Percentiles rank a stretch among this genome's conserved stretches.
Evolutionary conservation across 2,888 invertebrate genomes (phyloP).

Genomic region (Eristalis intricaria): DNA sequence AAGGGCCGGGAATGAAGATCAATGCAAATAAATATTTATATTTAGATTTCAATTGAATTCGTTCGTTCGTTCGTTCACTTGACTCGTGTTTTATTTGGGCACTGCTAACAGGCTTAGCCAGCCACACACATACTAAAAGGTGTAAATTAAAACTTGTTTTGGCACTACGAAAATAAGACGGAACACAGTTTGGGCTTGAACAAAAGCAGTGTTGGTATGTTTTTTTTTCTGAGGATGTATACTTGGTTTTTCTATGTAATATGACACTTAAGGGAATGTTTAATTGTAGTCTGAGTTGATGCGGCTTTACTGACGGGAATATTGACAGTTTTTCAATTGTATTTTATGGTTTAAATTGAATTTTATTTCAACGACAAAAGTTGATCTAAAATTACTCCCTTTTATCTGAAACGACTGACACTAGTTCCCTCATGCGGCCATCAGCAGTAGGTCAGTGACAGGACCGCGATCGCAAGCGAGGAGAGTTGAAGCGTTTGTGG

Average conservation of each 20-base stretch:
- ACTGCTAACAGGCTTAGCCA: constrained; percentile 69
- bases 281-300: neutral
- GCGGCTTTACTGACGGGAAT: neutral
- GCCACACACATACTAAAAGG: constrained; percentile 68
- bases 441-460: constrained; percentile 63
- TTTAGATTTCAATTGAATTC: constrained; percentile 30
- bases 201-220: constrained; percentile 60
- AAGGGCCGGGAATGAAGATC: constrained; percentile 18
- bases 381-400: constrained; percentile 39
- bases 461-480: constrained; percentile 34
- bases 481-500: constrained; percentile 3
- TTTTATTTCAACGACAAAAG: constrained; percentile 33
- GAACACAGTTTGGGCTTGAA: constrained; percentile 60
- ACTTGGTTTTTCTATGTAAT: constrained; percentile 3
- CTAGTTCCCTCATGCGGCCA: constrained; percentile 65
- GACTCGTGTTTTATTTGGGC: constrained; percentile 62
- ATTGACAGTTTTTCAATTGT: constrained; percentile 26
- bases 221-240: constrained; percentile 18
- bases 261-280: constrained; percentile 14
- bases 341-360: constrained; percentile 8
- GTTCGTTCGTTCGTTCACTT: constrained; percentile 26
- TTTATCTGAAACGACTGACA: constrained; percentile 55
- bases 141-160: constrained; percentile 71
- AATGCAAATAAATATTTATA: constrained; percentile 18
- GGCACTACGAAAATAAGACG: constrained; percentile 66